Evolutionary conservation across 2,797 vertebrate species (phyloP).

Genomic region (Sternarchorhynchus goeldii): DNA sequence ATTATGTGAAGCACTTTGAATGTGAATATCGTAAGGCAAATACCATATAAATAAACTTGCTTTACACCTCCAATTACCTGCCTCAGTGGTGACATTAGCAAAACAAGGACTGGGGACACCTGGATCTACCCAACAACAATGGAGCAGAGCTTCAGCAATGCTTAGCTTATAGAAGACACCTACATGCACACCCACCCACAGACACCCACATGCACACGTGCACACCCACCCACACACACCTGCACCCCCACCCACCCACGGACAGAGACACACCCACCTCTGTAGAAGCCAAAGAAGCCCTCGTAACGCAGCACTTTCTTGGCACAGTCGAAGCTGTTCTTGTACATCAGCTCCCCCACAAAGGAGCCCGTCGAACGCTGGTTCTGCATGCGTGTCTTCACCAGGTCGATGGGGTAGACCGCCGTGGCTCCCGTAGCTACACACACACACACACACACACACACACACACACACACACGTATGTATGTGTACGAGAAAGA

Average conservation of each 20-base stretch:
- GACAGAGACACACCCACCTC: constrained; percentile 76
- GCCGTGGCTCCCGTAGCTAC: constrained; percentile 96
- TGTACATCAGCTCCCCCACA: constrained; percentile 97
- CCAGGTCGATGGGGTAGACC: constrained; percentile 96
- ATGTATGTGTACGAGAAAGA: no score
- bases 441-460: constrained; percentile 25
- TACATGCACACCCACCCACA: no score
- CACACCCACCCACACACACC: not conserved
- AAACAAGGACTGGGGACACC: no score
- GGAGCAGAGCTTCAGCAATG: no score
- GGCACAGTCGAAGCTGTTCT: constrained; percentile 98
- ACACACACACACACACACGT: not conserved
- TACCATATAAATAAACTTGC: no score
- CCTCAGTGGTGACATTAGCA: no score
- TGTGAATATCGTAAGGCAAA: no score
- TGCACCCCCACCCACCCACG: not conserved
- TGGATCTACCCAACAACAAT: no score
- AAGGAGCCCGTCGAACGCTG: constrained; percentile 92
- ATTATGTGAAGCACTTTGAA: no score
- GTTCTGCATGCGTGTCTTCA: constrained; percentile 99
- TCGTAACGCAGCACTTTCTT: constrained; percentile 98
- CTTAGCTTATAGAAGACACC: no score
- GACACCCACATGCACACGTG: no score
- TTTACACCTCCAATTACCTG: no score
- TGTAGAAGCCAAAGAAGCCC: constrained; percentile 96